These are phyloP conservation scores for Drosophila acutilabella DNA, from an alignment of 2,888 invertebrate genomes.

Conservation along the genomic window DNA sequence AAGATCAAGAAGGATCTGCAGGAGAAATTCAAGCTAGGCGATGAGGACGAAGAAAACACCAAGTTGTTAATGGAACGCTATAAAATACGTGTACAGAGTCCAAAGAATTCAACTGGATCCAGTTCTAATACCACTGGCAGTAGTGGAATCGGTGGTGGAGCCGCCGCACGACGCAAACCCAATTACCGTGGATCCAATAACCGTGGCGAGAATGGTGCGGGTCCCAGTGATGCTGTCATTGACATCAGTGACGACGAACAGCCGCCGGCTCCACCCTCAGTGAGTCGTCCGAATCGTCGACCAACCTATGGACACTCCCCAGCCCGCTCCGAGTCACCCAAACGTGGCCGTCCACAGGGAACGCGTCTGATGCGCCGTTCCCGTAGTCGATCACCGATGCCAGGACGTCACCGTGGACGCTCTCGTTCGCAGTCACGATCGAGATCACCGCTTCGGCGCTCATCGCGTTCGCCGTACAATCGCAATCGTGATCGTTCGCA, in stretches of 20 bases:
- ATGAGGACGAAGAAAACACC: constrained; percentile 84
- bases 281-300: constrained; percentile 43
- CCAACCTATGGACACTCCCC: constrained; percentile 43
- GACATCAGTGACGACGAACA: constrained; percentile 84
- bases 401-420: constrained; percentile 37
- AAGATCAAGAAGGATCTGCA: constrained; percentile 89
- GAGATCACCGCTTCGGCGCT: constrained; percentile 51
- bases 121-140: neutral
- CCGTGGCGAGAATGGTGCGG: constrained; percentile 19
- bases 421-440: constrained; percentile 44
- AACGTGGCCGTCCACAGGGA: constrained; percentile 34
- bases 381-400: constrained; percentile 51
- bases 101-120: constrained; percentile 15
- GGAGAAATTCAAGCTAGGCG: constrained; percentile 86
- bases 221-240: constrained; percentile 64
- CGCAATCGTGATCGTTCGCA: constrained; percentile 44
- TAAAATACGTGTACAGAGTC: constrained; percentile 74
- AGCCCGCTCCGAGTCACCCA: constrained; percentile 58
- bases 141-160: neutral
- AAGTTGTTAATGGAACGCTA: constrained; percentile 83
- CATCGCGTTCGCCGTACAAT: constrained; percentile 53
- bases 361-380: constrained; percentile 38
- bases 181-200: constrained; percentile 42
- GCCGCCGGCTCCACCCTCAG: constrained; percentile 24
- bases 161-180: constrained; percentile 49